Percentiles rank a stretch among this genome's conserved stretches.
phyloP scores from a whole-genome alignment of 92 coral and sea anemone species.

The Heliopora coerulea region DNA sequence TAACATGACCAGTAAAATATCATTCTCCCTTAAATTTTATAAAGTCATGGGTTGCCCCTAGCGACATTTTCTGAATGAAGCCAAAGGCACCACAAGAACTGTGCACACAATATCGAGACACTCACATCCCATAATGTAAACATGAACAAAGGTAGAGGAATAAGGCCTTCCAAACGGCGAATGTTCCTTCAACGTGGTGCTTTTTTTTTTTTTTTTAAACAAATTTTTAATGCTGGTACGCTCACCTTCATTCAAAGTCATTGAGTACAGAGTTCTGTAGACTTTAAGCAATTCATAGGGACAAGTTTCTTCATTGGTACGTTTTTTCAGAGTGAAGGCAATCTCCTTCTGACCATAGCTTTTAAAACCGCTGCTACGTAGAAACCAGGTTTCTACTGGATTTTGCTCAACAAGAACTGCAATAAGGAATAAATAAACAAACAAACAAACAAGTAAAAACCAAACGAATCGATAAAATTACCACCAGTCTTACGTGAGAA shows the following conservation, averaged over 20 bases:
- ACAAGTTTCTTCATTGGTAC: slow-evolving; percentile 67
- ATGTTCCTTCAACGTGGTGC: too few species aligned
- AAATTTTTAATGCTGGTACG: too few species aligned
- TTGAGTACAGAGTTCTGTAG: slow-evolving; percentile 54
- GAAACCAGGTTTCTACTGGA: slow-evolving; percentile 59
- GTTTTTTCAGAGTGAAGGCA: slow-evolving; percentile 61
- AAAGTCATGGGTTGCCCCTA: too few species aligned
- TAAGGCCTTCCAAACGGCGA: too few species aligned
- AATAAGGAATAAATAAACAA: slow-evolving; percentile 2
- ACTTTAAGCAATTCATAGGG: slow-evolving; percentile 73
- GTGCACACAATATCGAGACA: too few species aligned
- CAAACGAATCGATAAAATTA: neutral
- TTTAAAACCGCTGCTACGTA: slow-evolving; percentile 58
- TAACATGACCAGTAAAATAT: too few species aligned
- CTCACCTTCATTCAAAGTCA: slow-evolving; percentile 55
- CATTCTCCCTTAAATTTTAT: too few species aligned
- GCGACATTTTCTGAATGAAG: too few species aligned
- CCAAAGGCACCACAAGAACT: too few species aligned
- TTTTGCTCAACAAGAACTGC: slow-evolving; percentile 38
- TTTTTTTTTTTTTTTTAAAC: too few species aligned
- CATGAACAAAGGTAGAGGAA: too few species aligned
- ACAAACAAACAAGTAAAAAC: neutral
- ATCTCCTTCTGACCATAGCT: slow-evolving; percentile 57
- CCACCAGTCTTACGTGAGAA: neutral
- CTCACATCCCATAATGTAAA: too few species aligned